These are phyloP conservation scores for Agonopterix alstromeriana DNA, from an alignment of 2,888 invertebrate species.

Conservation along the genomic window DNA sequence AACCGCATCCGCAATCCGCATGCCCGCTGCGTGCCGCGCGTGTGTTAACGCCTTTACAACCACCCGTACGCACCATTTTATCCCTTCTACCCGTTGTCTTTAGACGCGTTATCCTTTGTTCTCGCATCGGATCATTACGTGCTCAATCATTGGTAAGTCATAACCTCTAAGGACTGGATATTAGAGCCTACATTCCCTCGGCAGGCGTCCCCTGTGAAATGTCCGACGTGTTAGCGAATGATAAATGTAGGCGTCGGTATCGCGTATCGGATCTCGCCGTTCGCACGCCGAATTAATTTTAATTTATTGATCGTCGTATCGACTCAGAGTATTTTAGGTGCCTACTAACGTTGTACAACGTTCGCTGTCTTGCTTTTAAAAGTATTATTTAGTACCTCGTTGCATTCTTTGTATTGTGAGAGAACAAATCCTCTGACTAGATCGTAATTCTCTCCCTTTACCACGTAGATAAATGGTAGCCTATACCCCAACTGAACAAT, in stretches of 20 bases:
- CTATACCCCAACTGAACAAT: no score
- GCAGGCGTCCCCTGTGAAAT: constrained; percentile 58
- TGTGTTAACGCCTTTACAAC: constrained; percentile 48
- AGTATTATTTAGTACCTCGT: constrained; percentile 46
- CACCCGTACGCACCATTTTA: constrained; percentile 49
- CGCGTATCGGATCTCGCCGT: constrained; percentile 74
- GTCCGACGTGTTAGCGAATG: constrained; percentile 76
- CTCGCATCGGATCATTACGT: constrained; percentile 56
- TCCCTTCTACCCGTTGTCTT: constrained; percentile 62
- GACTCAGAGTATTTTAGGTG: constrained; percentile 70
- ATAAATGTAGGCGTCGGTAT: constrained; percentile 76
- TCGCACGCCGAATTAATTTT: constrained; percentile 78
- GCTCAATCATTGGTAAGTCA: constrained; percentile 39
- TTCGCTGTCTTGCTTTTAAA: constrained; percentile 49
- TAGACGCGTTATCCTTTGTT: constrained; percentile 69
- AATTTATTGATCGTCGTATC: constrained; percentile 75
- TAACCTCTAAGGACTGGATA: constrained; percentile 43
- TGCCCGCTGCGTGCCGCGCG: constrained; percentile 22
- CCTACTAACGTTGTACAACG: constrained; percentile 46
- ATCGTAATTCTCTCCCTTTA: no score
- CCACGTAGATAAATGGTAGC: no score
- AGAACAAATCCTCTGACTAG: no score
- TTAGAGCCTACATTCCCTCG: constrained; percentile 56
- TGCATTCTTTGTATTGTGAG: constrained; percentile 17
- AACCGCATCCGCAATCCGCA: constrained; percentile 56